These are phyloP conservation scores for Pristis pectinata DNA, from an alignment of 2,797 vertebrate species.

Conservation along the genomic window DNA sequence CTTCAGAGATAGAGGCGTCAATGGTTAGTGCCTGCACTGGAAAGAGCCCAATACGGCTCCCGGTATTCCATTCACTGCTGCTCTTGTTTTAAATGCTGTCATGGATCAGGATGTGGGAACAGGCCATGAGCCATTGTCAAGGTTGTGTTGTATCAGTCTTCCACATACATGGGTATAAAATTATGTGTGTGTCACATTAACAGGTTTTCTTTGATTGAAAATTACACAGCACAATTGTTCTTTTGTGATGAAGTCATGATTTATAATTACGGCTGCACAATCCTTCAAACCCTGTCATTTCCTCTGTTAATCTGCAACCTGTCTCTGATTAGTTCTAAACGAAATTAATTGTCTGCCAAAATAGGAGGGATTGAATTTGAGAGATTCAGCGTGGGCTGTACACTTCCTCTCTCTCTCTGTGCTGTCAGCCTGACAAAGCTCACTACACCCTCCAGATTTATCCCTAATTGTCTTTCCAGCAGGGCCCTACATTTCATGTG, in stretches of 20 bases:
- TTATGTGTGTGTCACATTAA: not conserved
- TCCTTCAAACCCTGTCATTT: slow-evolving; percentile 1
- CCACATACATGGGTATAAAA: not conserved
- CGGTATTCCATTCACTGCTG: not conserved
- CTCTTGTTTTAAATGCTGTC: not conserved
- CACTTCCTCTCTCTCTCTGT: not conserved
- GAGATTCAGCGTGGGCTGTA: not conserved
- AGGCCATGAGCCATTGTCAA: not conserved
- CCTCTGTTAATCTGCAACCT: slow-evolving; percentile 22
- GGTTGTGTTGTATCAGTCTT: not conserved
- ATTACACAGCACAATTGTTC: not conserved
- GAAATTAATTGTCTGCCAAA: slow-evolving; percentile 36
- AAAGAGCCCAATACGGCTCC: no score
- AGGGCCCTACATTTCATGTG: not conserved
- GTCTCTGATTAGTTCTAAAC: slow-evolving; percentile 1
- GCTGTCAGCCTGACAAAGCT: not conserved
- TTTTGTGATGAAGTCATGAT: slow-evolving; percentile 18
- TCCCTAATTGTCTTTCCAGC: no score
- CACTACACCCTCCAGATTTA: not conserved
- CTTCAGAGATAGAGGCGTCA: not conserved
- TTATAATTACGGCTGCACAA: not conserved
- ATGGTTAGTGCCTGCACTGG: not conserved
- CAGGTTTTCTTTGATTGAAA: not conserved
- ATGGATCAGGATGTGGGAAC: not conserved
- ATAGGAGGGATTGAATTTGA: not conserved